Evolutionary conservation across 2,113 vertebrate genomes (phyloP), one percentile per base, ranked within the genome.

Genomic region (Eonycteris spelaea): DNA sequence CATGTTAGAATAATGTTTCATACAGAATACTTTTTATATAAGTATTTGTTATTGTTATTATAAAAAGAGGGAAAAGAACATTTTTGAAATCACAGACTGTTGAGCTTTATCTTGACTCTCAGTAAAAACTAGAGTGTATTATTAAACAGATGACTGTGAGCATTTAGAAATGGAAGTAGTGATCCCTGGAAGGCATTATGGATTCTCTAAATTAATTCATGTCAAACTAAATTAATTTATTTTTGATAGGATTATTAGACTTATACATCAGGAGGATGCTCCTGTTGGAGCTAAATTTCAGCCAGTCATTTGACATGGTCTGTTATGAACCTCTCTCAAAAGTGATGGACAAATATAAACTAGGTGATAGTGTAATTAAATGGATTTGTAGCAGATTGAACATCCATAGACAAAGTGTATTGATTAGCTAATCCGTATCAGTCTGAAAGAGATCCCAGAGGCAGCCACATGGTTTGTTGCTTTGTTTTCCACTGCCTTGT

Each of bases 191-290:
- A 97, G 86, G 74, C 82, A 86, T 90, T 95, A 93, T 95, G 74
- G 77, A 86, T 97, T 96, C 89, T 96, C 70, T 91, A 94, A 95
- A 70, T 89, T 97, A 97, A 97, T 95, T 97, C 74, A 89, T 97
- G 92, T 96, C 95, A 95, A 95, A 90, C 83, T 93, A 95, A 97
- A 96, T 96, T 96, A 96, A 97, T 96, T 97, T 97, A 91, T 87
- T 94, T 97, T 94, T 97, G 57, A 97, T 97, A 91, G 94, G 82
- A 89, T 96, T 96, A 91, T 95, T 95, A 96, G 90, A 82, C 33
- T 90, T 70, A 55, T 18, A 51, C 38, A 91, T 85, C 73, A 93
- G 59, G 87, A 79, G 74, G 77, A 93, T 88, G 79, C 3, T 70
- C 45, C 57, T 96, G 24, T 91, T 91, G 77, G 68, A 94, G 63